A percentile compares a stretch with the other conserved stretches of the same genome.
Conservation (phyloP, 2,113 vertebrate species). For the Melierax canorus region DNA sequence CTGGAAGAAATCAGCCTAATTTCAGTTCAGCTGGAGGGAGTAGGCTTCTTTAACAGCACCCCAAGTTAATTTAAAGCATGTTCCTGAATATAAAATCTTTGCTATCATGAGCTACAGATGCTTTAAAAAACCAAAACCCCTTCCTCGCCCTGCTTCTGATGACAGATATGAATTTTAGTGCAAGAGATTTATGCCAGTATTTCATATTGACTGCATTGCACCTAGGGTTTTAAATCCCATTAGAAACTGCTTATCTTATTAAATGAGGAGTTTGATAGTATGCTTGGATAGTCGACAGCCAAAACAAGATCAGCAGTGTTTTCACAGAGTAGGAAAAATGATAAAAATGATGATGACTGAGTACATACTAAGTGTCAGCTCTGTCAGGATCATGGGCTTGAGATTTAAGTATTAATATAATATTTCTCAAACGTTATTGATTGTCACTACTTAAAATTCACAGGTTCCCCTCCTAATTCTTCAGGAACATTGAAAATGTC, state of each 20-base stretch:
- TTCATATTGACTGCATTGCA: background rate
- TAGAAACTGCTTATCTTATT: constrained; percentile 5
- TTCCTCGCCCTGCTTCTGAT: background rate
- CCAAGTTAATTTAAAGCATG: background rate
- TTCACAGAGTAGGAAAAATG: background rate
- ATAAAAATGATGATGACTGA: constrained; percentile 4
- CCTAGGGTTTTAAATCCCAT: constrained; percentile 12
- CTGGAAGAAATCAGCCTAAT: background rate
- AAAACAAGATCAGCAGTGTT: background rate
- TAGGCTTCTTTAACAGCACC: background rate
- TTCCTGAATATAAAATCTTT: background rate
- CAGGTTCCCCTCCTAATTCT: background rate
- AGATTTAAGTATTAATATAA: background rate
- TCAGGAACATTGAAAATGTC: background rate
- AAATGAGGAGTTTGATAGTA: constrained; percentile 3
- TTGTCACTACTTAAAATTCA: constrained; percentile 2
- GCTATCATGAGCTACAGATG: background rate
- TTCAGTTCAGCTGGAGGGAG: background rate
- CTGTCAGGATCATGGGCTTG: background rate
- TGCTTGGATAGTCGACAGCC: background rate
- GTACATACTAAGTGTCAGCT: background rate
- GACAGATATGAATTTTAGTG: background rate
- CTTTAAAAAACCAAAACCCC: background rate
- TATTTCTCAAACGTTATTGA: constrained; percentile 14
- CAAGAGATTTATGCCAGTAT: background rate